These are phyloP conservation scores for Lasioglossum malachurum DNA, from an alignment of 2,888 invertebrate genomes.

Conservation along the genomic window DNA sequence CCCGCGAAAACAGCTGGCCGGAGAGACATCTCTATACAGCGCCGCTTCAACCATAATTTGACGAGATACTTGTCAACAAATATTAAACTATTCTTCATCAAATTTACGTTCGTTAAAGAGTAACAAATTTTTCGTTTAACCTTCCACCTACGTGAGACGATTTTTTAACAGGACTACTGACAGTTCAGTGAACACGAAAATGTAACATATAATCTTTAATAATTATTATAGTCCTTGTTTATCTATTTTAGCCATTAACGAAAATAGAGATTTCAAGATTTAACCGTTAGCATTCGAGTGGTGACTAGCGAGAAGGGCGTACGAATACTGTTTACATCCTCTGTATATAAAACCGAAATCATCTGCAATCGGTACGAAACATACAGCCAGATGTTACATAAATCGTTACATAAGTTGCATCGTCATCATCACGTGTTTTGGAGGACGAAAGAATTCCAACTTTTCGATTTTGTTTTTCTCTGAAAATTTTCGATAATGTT, in stretches of 20 bases:
- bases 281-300: no score
- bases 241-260: no score
- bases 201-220: no score
- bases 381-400: not conserved
- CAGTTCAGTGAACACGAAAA: no score
- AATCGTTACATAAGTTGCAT: not conserved
- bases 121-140: not conserved
- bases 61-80: not conserved
- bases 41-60: not conserved
- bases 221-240: no score
- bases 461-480: not conserved
- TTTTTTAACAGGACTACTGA: no score
- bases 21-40: not conserved
- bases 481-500: not conserved
- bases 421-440: not conserved
- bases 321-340: no score
- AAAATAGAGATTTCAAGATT: no score
- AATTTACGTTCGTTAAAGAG: not conserved
- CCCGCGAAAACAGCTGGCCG: conserved; percentile 46
- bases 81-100: not conserved
- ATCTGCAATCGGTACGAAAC: not conserved
- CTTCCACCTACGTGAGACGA: no score
- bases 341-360: not conserved
- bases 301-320: no score
- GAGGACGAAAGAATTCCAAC: not conserved